Conservation (phyloP, 2,888 invertebrate genomes). For the Poecilobothrus nobilitatus region DNA sequence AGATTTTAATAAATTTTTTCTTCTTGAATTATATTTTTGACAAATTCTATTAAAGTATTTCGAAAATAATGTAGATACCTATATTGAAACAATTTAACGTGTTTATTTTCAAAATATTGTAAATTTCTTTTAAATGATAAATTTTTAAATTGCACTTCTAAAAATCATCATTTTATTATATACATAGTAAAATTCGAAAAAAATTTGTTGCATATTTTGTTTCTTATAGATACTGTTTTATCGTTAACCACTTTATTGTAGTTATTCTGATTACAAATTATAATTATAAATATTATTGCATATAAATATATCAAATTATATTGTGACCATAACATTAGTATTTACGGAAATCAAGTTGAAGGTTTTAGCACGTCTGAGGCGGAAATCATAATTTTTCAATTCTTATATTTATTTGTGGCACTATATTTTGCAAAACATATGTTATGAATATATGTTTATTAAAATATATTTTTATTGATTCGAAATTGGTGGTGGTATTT, state of each 20-base stretch:
- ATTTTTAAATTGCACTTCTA: no score
- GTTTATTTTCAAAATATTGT: no score
- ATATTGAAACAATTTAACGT: no score
- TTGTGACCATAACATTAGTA: constrained; percentile 8
- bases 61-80: no score
- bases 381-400: constrained; percentile 1
- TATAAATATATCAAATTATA: neutral
- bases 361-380: constrained; percentile 12
- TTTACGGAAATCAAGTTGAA: constrained; percentile 13
- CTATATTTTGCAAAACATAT: no score
- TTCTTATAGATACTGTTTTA: constrained; percentile 19
- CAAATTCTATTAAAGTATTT: no score
- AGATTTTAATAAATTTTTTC: no score
- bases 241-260: constrained; percentile 15
- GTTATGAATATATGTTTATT: no score
- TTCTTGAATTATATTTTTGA: no score
- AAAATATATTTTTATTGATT: neutral
- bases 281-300: neutral
- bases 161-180: no score
- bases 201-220: constrained; percentile 11
- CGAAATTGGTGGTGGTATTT: no score
- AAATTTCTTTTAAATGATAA: no score
- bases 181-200: neutral
- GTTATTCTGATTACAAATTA: constrained; percentile 1
- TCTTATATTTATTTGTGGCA: neutral